Percentiles rank a stretch among this genome's conserved stretches.
Conservation (phyloP, 2,888 invertebrate genomes). For the Marasmarcha lunaedactyla region DNA sequence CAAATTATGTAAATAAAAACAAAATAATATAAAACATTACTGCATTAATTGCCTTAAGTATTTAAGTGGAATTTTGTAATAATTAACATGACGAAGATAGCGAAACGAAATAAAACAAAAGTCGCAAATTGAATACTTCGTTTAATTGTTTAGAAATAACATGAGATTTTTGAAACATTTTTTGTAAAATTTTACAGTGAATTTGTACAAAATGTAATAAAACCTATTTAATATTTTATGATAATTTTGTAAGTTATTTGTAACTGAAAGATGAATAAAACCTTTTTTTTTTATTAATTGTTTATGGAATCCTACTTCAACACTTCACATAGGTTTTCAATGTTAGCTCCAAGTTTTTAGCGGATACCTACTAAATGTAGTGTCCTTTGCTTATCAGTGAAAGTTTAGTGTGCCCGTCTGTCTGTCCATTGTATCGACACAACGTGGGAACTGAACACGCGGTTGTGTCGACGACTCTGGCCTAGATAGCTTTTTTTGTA, state of each 20-base stretch:
- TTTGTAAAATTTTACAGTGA: not conserved
- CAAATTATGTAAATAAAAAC: constrained; percentile 32
- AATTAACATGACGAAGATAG: not conserved
- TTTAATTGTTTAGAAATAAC: too few species aligned
- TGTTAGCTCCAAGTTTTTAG: too few species aligned
- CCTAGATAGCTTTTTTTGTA: constrained; percentile 6
- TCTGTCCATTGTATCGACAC: constrained; percentile 15
- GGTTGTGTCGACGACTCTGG: constrained; percentile 5
- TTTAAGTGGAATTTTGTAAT: constrained; percentile 11
- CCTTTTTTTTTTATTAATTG: constrained; percentile 27
- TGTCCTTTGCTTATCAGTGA: constrained; percentile 24
- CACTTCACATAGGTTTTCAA: not conserved
- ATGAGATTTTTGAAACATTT: too few species aligned
- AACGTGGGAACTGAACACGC: constrained; percentile 12
- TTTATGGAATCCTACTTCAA: constrained; percentile 2
- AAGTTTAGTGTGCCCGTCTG: constrained; percentile 21
- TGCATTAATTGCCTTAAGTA: constrained; percentile 21
- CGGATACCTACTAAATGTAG: not conserved
- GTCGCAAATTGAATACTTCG: too few species aligned
- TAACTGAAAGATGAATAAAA: constrained; percentile 47
- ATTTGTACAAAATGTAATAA: constrained; percentile 9
- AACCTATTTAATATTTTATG: constrained; percentile 18
- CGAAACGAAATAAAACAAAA: too few species aligned
- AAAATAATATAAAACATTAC: constrained; percentile 10
- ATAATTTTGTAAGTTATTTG: constrained; percentile 49